Evolutionary conservation across 2,797 vertebrate genomes (phyloP), one percentile per base, ranked within the genome.

Genomic region (Meriones psammophilus): DNA sequence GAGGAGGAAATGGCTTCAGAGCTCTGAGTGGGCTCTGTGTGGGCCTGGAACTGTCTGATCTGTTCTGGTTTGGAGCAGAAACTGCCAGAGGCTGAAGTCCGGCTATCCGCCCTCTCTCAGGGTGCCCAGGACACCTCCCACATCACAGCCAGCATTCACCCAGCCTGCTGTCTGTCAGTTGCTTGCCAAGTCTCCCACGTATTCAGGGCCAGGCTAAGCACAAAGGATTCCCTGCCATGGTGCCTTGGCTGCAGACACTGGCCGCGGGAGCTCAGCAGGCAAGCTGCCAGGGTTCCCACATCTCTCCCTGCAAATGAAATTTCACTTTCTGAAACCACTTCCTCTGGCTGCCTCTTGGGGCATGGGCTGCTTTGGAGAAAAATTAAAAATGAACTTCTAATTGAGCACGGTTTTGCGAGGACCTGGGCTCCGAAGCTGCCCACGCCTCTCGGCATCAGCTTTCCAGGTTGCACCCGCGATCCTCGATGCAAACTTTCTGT

Each of bases 321-420:
- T 76, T 33, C 3, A 2, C 36, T 91, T 89, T 88, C 28, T 85
- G 50, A 85, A 81, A 69, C 58, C 50, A 39, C 39, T 89, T 74
- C 81, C 86, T 62, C 62, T 68, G 20, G 46, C 18, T 26, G 54
- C 30, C 60, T 81, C 80, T 76, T 24, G 39, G 71, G 79, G 46
- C 15, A 36, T 1, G 28, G 56, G 69, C 54, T 54, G 42, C 58
- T 84, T 42, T 17, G 0, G 0, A 91, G 66, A 68, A 79, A 89
- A 66, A 92, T 69, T 33, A 76, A 83, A 92, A 88, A 88, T 22
- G 50, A 96, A 97, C 85, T 92, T 94, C 28, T 88, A 50, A 74
- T 42, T 1, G 42, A 80, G 33, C 6, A 0, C 9, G 14, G 42
- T 39, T 0, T 9, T 5, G 39, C 28, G 10, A 77, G 62, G 26